Evolutionary conservation across 1,140 invertebrate genomes (phyloP), one percentile per base, ranked within the genome.

Genomic region (Penaeus vannamei): DNA sequence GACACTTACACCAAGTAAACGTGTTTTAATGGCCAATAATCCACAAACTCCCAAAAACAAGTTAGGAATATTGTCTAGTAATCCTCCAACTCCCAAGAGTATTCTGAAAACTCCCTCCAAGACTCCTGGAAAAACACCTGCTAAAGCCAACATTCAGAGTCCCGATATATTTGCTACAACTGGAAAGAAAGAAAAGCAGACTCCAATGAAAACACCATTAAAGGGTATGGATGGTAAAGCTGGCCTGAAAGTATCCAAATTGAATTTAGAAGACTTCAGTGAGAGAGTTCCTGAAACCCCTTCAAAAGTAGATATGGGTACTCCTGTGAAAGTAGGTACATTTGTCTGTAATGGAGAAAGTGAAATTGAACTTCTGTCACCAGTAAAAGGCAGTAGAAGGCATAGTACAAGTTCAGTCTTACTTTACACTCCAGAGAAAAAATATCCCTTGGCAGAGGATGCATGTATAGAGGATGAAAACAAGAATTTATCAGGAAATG

Each of bases 361-460:
- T 80, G 87, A 89, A 84, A 53, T 89, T 61, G 87, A 89, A 64
- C 80, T 89, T 76, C 2, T 85, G 10, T 89, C 87, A 46, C 87
- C 87, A 76, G 76, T 64, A 29, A 85, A 89, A 46, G 46, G n/a
- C 32, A 53, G 36, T 22, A 19, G 29, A 29, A 79, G 76, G 2
- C 76, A 79, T 23, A 19, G 22, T 36, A 36, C 14, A 79, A 79
- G 46, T 29, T 20, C n/a, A 29, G 46, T 46, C 76, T 32, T 64
- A 26, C 36, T 62, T n/a, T 53, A 53, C 26, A 46, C 76, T 46
- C 61, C 20, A 29, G 79, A n/a, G n/a, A 76, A 76, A 76, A 76
- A 26, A 36, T 36, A 32, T 76, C 26, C 29, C 1, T 2, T 26
- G n/a, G 72, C 29, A 36, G 72, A 76, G 29, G 26, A 32, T 32